Evolutionary conservation across 2,888 invertebrate genomes (phyloP).

Genomic region (Sinohyriopsis cumingii): DNA sequence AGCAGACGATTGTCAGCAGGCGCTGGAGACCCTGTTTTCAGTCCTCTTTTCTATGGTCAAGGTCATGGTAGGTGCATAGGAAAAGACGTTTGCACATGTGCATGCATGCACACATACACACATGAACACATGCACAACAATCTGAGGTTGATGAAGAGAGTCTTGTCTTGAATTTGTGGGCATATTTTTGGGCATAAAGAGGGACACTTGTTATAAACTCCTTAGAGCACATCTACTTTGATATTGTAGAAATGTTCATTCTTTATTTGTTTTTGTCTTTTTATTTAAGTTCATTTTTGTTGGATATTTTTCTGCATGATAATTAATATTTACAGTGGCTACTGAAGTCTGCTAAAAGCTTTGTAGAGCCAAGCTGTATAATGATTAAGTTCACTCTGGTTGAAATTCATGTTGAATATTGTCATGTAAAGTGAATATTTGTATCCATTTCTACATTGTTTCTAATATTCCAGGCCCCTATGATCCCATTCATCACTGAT

Average conservation of each 20-base stretch:
- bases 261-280: too few species aligned
- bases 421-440: too few species aligned
- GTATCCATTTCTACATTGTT: not conserved
- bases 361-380: not conserved
- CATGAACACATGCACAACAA: too few species aligned
- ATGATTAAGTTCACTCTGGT: not conserved
- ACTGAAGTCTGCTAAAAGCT: not conserved
- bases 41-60: constrained; percentile 91
- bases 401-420: not conserved
- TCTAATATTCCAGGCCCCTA: constrained; percentile 80
- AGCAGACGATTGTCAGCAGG: constrained; percentile 84
- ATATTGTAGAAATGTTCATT: too few species aligned
- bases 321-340: too few species aligned
- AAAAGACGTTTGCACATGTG: not conserved
- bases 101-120: not conserved
- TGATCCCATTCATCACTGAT: constrained; percentile 96
- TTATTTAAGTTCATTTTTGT: too few species aligned
- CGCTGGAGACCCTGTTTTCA: constrained; percentile 89
- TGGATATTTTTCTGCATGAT: too few species aligned
- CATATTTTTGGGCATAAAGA: too few species aligned
- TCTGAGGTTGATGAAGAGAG: too few species aligned
- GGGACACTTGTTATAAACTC: too few species aligned
- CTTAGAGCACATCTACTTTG: too few species aligned
- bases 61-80: constrained; percentile 79
- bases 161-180: too few species aligned